Conservation (phyloP, 1,140 invertebrate species). For the Drosophila persimilis region DNA sequence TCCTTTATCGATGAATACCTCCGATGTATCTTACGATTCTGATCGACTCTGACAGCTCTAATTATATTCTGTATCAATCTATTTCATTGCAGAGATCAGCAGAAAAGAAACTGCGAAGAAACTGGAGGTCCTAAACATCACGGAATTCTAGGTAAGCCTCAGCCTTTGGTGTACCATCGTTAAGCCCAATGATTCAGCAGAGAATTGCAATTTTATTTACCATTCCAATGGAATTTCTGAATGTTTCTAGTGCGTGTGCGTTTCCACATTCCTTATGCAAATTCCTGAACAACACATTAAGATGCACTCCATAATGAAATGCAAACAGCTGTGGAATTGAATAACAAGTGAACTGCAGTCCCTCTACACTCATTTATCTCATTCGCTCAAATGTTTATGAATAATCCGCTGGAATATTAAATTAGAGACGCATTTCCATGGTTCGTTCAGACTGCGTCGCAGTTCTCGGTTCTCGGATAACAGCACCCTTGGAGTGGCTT, state of each 20-base stretch:
- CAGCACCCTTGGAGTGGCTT: neutral
- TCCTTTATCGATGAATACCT: neutral
- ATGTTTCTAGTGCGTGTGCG: slow-evolving; percentile 12
- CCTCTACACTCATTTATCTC: slow-evolving; percentile 25
- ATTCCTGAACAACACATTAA: slow-evolving; percentile 31
- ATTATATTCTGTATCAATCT: slow-evolving; percentile 13
- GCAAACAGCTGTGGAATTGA: slow-evolving; percentile 42
- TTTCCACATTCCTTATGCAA: slow-evolving; percentile 32
- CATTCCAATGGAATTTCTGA: slow-evolving; percentile 15
- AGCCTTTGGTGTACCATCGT: neutral
- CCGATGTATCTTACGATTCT: no score
- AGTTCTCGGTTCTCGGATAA: slow-evolving; percentile 18
- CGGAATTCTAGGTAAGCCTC: slow-evolving; percentile 42
- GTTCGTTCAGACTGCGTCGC: slow-evolving; percentile 42
- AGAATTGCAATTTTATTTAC: neutral
- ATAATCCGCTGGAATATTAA: slow-evolving; percentile 36
- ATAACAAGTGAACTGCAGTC: slow-evolving; percentile 33
- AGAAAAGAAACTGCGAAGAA: slow-evolving; percentile 53
- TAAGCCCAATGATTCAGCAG: neutral
- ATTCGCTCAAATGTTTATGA: slow-evolving; percentile 44
- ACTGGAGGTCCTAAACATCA: slow-evolving; percentile 7
- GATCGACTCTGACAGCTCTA: no score
- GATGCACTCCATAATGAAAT: slow-evolving; percentile 46
- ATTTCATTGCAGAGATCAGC: slow-evolving; percentile 46
- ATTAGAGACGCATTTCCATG: slow-evolving; percentile 55